phyloP scores from a whole-genome alignment of 2,797 vertebrate genomes.

The Sebastes oblongus region DNA sequence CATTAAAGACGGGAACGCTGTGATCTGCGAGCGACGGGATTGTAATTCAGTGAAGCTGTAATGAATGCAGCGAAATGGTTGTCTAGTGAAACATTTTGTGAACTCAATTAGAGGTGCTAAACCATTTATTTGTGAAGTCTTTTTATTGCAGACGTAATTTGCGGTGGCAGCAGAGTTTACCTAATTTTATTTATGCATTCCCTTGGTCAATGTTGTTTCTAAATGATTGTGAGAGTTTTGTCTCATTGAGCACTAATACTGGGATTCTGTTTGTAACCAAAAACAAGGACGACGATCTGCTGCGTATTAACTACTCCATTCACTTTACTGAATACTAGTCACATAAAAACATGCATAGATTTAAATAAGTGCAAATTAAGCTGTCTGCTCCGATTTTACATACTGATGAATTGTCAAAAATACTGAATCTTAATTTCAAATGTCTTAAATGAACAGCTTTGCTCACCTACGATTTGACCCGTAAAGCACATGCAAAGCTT shows the following conservation, averaged over 20 bases:
- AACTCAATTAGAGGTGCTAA: slow-evolving; percentile 76
- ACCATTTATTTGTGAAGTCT: slow-evolving; percentile 75
- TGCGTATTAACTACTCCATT: slow-evolving; percentile 50
- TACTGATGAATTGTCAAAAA: slow-evolving; percentile 22
- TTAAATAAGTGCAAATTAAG: slow-evolving; percentile 40
- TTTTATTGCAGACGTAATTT: slow-evolving; percentile 76
- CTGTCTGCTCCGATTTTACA: neutral
- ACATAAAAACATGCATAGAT: slow-evolving; percentile 39
- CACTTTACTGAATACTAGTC: slow-evolving; percentile 36
- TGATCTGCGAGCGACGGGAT: slow-evolving; percentile 67
- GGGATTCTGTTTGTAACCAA: slow-evolving; percentile 32
- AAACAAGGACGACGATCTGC: slow-evolving; percentile 21
- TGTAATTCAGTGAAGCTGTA: slow-evolving; percentile 70
- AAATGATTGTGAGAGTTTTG: slow-evolving; percentile 59
- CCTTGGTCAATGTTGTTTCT: slow-evolving; percentile 69
- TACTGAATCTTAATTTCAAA: slow-evolving; percentile 9
- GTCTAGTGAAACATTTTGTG: slow-evolving; percentile 76
- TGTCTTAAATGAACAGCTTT: slow-evolving; percentile 15
- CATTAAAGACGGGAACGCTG: slow-evolving; percentile 58
- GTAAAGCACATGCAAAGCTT: slow-evolving; percentile 42
- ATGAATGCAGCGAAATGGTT: slow-evolving; percentile 76
- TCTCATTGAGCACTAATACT: slow-evolving; percentile 33
- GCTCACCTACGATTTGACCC: slow-evolving; percentile 39
- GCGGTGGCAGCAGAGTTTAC: slow-evolving; percentile 69
- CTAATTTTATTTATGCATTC: slow-evolving; percentile 78